phyloP scores from a whole-genome alignment of 2,888 invertebrate genomes.

The Macrophya annulata region DNA sequence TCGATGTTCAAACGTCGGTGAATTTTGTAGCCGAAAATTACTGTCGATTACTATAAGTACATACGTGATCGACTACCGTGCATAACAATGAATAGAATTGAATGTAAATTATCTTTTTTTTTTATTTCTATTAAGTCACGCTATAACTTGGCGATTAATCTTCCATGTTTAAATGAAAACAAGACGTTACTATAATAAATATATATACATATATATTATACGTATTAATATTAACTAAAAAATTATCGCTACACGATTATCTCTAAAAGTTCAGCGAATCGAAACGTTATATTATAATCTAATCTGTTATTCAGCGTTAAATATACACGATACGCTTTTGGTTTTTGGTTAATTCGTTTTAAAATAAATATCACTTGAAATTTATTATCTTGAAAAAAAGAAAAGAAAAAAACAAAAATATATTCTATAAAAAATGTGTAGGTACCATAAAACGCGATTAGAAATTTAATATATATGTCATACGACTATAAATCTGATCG shows the following conservation, averaged over 20 bases:
- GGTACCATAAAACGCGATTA: too few species aligned
- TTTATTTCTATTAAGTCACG: too few species aligned
- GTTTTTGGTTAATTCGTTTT: background rate
- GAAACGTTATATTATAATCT: slow-evolving; percentile 14
- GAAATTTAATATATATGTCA: too few species aligned
- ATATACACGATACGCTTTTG: background rate
- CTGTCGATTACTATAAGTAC: slow-evolving; percentile 39
- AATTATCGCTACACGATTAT: background rate
- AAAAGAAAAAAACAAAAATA: too few species aligned
- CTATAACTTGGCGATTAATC: background rate
- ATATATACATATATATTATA: background rate
- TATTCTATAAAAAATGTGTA: too few species aligned
- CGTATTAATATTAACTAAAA: background rate
- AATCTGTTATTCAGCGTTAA: slow-evolving; percentile 34
- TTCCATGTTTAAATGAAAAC: slow-evolving; percentile 21
- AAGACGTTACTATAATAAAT: background rate
- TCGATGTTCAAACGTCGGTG: slow-evolving; percentile 8
- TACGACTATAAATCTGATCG: too few species aligned
- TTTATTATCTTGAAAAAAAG: background rate
- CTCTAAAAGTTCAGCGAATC: background rate
- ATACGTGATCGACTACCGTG: slow-evolving; percentile 18
- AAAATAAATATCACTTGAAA: background rate
- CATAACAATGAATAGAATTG: slow-evolving; percentile 35
- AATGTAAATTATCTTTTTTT: slow-evolving; percentile 22
- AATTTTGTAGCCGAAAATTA: slow-evolving; percentile 43